These are phyloP conservation scores for Marmota monax DNA, from an alignment of 2,113 vertebrate species.

Conservation along the genomic window DNA sequence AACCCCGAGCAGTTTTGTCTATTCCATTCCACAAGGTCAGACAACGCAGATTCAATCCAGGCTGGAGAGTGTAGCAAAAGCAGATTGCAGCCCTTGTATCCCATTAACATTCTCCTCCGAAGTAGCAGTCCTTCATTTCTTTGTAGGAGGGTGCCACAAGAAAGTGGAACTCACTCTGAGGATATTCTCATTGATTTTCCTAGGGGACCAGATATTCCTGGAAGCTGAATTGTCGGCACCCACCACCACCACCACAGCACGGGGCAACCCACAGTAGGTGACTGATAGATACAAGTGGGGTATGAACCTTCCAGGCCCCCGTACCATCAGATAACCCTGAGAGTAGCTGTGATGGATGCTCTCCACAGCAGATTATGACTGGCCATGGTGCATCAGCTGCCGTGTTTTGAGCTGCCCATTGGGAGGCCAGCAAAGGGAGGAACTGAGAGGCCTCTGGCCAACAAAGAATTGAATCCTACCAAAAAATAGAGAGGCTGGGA, in stretches of 20 bases:
- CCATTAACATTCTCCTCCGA: too few relatives aligned
- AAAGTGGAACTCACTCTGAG: neutral
- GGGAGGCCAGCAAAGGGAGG: neutral
- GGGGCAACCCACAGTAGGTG: too few relatives aligned
- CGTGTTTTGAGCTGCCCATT: neutral
- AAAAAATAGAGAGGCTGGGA: too few relatives aligned
- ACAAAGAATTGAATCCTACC: too few relatives aligned
- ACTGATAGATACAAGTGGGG: neutral
- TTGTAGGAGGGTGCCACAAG: neutral
- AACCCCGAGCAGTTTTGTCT: neutral
- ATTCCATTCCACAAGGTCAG: neutral
- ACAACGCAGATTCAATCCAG: neutral
- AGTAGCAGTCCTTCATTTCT: neutral
- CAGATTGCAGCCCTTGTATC: neutral
- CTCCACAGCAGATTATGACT: neutral
- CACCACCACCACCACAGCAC: too few relatives aligned
- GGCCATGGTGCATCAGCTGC: neutral
- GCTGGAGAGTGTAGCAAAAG: neutral
- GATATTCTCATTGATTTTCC: too few relatives aligned
- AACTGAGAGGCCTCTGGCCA: too few relatives aligned
- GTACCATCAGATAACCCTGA: neutral
- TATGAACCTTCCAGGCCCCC: neutral
- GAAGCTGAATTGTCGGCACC: neutral
- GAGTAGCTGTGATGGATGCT: too few relatives aligned
- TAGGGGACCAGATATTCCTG: neutral